Conservation (phyloP, 2,888 invertebrate species). For the Anodontia alba region DNA sequence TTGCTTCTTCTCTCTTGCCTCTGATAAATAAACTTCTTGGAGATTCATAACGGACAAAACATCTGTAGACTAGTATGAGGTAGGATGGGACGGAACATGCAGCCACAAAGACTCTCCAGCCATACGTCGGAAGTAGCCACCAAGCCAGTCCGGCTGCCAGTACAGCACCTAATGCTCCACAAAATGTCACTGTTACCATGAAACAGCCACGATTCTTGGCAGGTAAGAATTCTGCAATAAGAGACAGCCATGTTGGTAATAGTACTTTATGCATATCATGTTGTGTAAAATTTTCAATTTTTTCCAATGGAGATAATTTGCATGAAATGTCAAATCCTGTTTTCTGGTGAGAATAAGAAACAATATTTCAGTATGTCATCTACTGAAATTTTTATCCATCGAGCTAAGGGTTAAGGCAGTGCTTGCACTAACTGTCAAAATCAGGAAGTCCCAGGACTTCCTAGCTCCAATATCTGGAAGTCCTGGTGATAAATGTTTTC, state of each 20-base stretch:
- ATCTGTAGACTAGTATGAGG: constrained; percentile 60
- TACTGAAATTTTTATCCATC: too few species aligned
- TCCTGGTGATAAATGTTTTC: too few species aligned
- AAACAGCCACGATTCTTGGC: constrained; percentile 70
- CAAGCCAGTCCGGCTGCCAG: constrained; percentile 75
- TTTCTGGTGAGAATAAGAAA: too few species aligned
- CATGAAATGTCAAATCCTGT: too few species aligned
- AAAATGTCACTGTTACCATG: constrained; percentile 78
- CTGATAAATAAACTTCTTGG: constrained; percentile 75
- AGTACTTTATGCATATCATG: too few species aligned
- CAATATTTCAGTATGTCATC: too few species aligned
- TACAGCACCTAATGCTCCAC: constrained; percentile 78
- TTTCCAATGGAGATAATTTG: too few species aligned
- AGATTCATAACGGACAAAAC: constrained; percentile 70
- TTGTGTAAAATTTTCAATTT: too few species aligned
- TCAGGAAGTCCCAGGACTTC: too few species aligned
- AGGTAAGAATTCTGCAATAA: constrained; percentile 75
- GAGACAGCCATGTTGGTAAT: neutral
- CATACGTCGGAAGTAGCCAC: constrained; percentile 69
- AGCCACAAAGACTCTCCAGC: constrained; percentile 76
- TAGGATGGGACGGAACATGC: constrained; percentile 73
- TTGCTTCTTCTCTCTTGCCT: constrained; percentile 63
- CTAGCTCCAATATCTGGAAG: too few species aligned
- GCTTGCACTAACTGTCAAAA: too few species aligned
- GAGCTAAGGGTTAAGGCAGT: too few species aligned